Percentiles rank a stretch among this genome's conserved stretches.
These are phyloP conservation scores for Polypedilum vanderplanki DNA, from an alignment of 1,140 invertebrate genomes.

Conservation along the genomic window DNA sequence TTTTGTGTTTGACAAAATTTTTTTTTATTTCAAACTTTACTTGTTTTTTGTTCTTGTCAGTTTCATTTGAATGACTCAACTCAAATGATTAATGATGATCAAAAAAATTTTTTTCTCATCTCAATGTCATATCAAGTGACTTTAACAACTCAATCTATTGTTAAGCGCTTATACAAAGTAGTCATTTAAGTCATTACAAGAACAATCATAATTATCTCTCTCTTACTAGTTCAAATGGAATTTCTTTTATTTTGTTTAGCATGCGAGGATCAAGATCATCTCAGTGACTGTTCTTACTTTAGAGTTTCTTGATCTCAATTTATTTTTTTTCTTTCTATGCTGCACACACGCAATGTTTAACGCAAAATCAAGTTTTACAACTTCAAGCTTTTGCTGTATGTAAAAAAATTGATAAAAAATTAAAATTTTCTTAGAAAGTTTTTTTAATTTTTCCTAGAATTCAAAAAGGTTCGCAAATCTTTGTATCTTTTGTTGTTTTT, in stretches of 20 bases:
- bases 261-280: too few species aligned
- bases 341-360: not conserved
- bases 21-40: too few species aligned
- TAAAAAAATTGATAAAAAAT: not conserved
- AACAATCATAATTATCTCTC: not conserved
- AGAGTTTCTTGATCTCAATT: not conserved
- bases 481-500: too few species aligned
- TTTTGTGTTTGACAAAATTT: too few species aligned
- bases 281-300: too few species aligned
- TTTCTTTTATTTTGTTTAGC: too few species aligned
- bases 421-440: not conserved
- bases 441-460: too few species aligned
- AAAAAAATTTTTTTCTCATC: not conserved
- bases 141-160: conserved; percentile 8
- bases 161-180: not conserved
- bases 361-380: not conserved
- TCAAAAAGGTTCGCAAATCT: not conserved
- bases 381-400: not conserved
- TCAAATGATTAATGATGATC: too few species aligned
- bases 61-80: too few species aligned
- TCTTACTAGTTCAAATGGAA: too few species aligned
- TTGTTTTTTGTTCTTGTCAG: too few species aligned
- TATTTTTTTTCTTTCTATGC: too few species aligned
- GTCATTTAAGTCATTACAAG: not conserved
- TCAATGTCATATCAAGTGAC: not conserved